phyloP scores from a whole-genome alignment of 2,888 invertebrate genomes.

The Platycheirus rosarum region DNA sequence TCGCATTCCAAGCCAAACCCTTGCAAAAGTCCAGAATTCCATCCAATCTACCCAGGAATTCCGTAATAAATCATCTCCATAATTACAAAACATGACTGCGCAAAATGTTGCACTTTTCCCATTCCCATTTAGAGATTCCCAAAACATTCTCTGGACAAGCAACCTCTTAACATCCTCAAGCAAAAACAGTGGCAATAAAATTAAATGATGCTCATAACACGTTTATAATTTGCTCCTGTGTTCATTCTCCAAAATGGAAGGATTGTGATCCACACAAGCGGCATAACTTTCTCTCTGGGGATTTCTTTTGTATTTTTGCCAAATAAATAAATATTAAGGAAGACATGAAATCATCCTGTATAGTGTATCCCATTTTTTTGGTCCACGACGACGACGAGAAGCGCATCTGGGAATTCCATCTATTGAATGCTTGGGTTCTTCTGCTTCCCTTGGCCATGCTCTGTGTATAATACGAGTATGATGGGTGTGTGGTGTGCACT shows the following conservation, averaged over 20 bases:
- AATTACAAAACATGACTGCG: constrained; percentile 43
- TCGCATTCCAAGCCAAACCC: not conserved
- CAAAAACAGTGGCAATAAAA: constrained; percentile 65
- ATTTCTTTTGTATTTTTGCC: constrained; percentile 47
- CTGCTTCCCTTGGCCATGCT: not conserved
- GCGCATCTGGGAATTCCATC: constrained; percentile 46
- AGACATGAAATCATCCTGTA: constrained; percentile 62
- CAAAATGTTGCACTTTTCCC: constrained; percentile 24
- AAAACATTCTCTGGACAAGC: not conserved
- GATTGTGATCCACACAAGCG: no score
- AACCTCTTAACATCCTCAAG: not conserved
- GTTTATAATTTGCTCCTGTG: constrained; percentile 69
- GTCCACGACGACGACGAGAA: no score
- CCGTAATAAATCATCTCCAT: constrained; percentile 49
- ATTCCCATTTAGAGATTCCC: not conserved
- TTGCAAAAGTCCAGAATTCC: not conserved
- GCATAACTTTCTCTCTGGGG: constrained; percentile 31
- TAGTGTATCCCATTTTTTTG: constrained; percentile 25
- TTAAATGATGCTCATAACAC: constrained; percentile 72
- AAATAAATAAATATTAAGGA: constrained; percentile 68
- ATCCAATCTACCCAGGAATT: constrained; percentile 6
- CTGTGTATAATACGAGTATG: not conserved
- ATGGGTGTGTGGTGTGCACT: no score
- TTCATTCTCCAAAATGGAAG: constrained; percentile 13
- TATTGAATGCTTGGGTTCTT: constrained; percentile 6